Base-by-base conservation (phyloP, 2,888 invertebrate genomes). In the Horisme vitalbata region DNA sequence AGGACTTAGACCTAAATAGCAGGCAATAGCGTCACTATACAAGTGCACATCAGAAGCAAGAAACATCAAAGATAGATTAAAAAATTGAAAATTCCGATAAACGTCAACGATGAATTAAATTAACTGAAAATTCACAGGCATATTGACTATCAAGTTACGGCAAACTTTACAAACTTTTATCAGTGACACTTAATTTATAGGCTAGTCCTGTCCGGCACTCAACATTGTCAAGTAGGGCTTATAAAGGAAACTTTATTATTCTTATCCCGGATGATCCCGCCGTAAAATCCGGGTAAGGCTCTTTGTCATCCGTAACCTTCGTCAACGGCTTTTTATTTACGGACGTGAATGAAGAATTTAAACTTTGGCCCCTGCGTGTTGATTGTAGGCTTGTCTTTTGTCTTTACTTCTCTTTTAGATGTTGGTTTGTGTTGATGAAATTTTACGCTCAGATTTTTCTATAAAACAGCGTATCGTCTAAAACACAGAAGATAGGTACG, bases 231-330 rank as follows among this genome's bases (percentile, higher is more conserved):
- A 37, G 39, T 23, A 9, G 24, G 14, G 10, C 34, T 11, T 32
- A 18, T 23, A 13, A 34, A 13, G 26, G 15, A 15, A 30, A 41
- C 38, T 34, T 45, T 47, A 38, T 45, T 43, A 45, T 39, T 52
- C 41, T 45, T 36, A 54, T 39, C 41, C 39, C 31, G 36, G 43
- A 32, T 50, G 32, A 52, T 46, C 41, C 36, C n/a, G 18, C 26
- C 43, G 45, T 50, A 54, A 54, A 57, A 39, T 34, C 49, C 43
- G 44, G 45, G 28, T 47, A 12, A 27, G 41, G 15, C 10, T 18
- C 8, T 24, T 34, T 38, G 41, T 43, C 38, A 38, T 20, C 30
- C 24, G n/a, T n/a, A 7, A 26, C 34, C 44, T 44, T 39, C 35
- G 38, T 48, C 38, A 43, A 41, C 10, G 33, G 43, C 26, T 24